phyloP scores from a whole-genome alignment of 1,140 invertebrate genomes.

The Neoseiulus cucumeris region DNA sequence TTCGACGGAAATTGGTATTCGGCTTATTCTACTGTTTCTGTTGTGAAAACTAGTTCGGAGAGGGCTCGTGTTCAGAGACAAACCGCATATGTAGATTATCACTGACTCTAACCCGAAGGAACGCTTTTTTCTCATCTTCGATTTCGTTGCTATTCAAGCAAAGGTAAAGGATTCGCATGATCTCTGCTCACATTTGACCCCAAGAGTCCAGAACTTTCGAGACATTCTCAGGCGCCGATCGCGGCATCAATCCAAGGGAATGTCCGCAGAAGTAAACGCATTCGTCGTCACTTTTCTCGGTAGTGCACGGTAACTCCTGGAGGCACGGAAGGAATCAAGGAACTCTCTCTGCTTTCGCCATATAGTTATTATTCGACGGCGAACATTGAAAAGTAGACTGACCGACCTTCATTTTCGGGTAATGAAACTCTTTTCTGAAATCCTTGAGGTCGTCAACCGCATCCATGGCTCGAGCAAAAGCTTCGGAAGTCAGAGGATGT shows the following conservation, averaged over 20 bases:
- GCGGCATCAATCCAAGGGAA: conserved; percentile 35
- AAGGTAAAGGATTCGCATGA: too few relatives aligned
- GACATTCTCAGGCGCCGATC: conserved; percentile 25
- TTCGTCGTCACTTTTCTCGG: conserved; percentile 26
- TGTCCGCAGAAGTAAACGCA: conserved; percentile 37
- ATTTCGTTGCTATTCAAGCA: too few relatives aligned
- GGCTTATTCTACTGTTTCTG: too few relatives aligned
- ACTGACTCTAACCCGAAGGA: too few relatives aligned
- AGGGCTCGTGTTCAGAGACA: too few relatives aligned
- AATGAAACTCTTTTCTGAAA: not conserved
- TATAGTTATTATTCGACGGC: too few relatives aligned
- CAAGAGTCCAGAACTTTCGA: conserved; percentile 31
- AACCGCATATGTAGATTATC: too few relatives aligned
- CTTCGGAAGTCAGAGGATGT: not conserved
- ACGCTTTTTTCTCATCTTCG: too few relatives aligned
- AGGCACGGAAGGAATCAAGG: not conserved
- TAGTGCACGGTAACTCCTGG: not conserved
- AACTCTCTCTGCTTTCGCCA: too few relatives aligned
- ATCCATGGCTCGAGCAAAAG: not conserved
- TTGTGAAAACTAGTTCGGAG: too few relatives aligned
- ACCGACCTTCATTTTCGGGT: conserved; percentile 6
- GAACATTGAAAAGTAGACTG: not conserved
- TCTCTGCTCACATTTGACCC: conserved; percentile 30
- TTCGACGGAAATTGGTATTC: too few relatives aligned
- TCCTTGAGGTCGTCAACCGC: not conserved